Conservation (phyloP, 2,888 invertebrate genomes). For the Amblyteles armatorius region DNA sequence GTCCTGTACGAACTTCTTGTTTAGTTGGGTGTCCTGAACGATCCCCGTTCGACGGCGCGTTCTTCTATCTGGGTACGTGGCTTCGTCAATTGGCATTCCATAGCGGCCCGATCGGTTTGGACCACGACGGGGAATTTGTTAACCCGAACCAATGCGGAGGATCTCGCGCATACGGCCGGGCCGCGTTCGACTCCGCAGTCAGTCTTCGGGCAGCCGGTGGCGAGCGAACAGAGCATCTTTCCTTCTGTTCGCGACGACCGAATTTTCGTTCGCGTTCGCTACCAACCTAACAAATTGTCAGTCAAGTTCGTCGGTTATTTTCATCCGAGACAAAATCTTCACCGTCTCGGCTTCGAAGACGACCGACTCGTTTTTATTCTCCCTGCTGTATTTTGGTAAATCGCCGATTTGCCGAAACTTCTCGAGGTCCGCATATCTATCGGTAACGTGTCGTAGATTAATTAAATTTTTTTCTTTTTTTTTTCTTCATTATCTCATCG, state of each 20-base stretch:
- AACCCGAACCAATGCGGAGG: constrained; percentile 24
- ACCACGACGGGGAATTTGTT: background rate
- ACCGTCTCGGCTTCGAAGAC: too few relatives aligned
- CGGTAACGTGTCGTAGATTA: too few relatives aligned
- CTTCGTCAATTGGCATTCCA: too few relatives aligned
- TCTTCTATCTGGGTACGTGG: background rate
- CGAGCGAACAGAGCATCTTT: constrained; percentile 11
- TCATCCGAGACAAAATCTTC: too few relatives aligned
- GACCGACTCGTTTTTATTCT: too few relatives aligned
- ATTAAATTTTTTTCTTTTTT: too few relatives aligned
- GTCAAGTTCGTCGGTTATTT: background rate
- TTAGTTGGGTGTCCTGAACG: too few relatives aligned
- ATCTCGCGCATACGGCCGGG: constrained; percentile 23
- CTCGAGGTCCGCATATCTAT: too few relatives aligned
- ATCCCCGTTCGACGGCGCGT: too few relatives aligned
- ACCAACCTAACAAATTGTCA: background rate
- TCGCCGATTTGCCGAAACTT: too few relatives aligned
- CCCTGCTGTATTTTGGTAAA: too few relatives aligned
- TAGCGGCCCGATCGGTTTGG: background rate
- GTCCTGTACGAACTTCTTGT: background rate
- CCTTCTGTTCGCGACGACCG: background rate
- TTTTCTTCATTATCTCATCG: too few relatives aligned
- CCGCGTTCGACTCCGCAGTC: constrained; percentile 32
- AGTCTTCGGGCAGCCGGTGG: constrained; percentile 60
- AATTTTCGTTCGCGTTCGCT: background rate